Conservation (phyloP, 1,140 invertebrate species). For the Periplaneta americana region DNA sequence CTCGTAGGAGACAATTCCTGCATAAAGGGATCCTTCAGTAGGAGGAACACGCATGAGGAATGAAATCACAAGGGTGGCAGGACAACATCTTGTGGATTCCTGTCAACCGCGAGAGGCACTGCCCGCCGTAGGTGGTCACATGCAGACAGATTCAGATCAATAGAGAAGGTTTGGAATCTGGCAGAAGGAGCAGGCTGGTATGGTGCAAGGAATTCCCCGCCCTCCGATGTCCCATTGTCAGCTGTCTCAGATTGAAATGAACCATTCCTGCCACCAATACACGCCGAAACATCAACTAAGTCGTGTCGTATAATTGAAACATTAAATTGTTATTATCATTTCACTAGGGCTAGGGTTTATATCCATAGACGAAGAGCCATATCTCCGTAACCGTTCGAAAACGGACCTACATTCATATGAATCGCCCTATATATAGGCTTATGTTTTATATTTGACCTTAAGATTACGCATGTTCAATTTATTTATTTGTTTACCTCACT, state of each 20-base stretch:
- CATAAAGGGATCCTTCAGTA: not conserved
- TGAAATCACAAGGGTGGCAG: not conserved
- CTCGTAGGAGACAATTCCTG: not conserved
- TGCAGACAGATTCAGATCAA: not conserved
- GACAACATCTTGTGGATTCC: not conserved
- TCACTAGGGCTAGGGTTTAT: no score
- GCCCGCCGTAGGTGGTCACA: not conserved
- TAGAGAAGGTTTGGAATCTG: not conserved
- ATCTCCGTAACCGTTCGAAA: no score
- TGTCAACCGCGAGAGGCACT: not conserved
- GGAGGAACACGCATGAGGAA: not conserved
- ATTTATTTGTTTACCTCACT: no score
- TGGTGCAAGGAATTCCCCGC: not conserved
- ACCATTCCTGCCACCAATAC: not conserved
- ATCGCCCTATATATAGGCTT: no score
- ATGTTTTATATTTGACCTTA: no score
- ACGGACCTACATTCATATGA: no score
- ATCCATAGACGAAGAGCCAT: no score
- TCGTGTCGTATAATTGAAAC: no score
- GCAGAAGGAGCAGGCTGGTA: not conserved
- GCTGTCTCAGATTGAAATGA: not conserved
- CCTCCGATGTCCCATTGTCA: not conserved
- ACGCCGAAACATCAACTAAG: no score
- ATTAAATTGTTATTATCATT: no score
- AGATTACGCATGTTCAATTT: no score